phyloP scores from a whole-genome alignment of 2,888 invertebrate genomes.

The Oscheius sp. region DNA sequence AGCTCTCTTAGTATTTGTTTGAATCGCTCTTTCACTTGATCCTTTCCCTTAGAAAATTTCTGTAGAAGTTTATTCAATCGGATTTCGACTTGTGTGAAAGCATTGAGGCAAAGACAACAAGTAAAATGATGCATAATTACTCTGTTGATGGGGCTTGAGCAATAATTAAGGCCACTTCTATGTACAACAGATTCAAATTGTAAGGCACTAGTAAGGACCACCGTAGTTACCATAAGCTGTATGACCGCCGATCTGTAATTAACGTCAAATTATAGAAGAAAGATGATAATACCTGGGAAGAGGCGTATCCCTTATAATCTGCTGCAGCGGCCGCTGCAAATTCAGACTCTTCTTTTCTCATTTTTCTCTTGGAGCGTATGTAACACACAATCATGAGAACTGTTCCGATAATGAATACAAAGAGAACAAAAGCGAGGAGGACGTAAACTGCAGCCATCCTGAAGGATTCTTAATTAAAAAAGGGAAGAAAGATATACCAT shows the following conservation, averaged over 20 bases:
- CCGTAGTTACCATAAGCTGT: slow-evolving; percentile 24
- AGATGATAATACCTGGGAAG: slow-evolving; percentile 40
- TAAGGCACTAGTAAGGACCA: slow-evolving; percentile 20
- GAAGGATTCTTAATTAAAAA: background rate
- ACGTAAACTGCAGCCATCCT: slow-evolving; percentile 69
- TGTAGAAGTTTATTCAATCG: slow-evolving; percentile 1
- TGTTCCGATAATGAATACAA: slow-evolving; percentile 65
- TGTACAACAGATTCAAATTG: slow-evolving; percentile 14
- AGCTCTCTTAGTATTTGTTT: no score
- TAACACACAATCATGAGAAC: slow-evolving; percentile 66
- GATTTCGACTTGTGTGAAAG: slow-evolving; percentile 17
- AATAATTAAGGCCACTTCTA: slow-evolving; percentile 27
- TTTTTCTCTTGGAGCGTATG: slow-evolving; percentile 58
- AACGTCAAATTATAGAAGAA: background rate
- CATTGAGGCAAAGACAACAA: slow-evolving; percentile 20
- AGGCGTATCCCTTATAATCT: slow-evolving; percentile 55
- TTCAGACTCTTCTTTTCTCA: slow-evolving; percentile 60
- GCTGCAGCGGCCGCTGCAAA: slow-evolving; percentile 37
- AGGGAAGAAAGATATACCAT: slow-evolving; percentile 48
- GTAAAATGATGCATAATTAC: slow-evolving; percentile 14
- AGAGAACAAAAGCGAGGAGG: slow-evolving; percentile 64
- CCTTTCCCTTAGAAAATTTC: background rate
- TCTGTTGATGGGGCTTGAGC: slow-evolving; percentile 24
- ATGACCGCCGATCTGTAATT: slow-evolving; percentile 22
- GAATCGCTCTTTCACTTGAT: no score